Conservation (phyloP, 2,888 invertebrate genomes). For the Campaea margaritaria region DNA sequence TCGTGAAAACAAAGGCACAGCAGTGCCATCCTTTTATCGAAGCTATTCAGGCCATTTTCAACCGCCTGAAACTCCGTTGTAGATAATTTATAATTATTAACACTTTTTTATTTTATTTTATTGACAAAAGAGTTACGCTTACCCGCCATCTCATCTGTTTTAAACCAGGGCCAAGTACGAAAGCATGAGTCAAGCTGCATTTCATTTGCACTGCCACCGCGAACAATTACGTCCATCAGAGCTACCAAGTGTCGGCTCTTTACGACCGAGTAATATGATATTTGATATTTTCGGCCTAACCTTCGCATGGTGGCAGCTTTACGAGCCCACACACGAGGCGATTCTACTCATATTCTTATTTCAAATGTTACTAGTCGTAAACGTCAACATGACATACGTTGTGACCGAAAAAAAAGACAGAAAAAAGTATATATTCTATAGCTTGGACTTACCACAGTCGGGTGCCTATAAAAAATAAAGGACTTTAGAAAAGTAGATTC, state of each 20-base stretch:
- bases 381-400: constrained; percentile 69
- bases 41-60: no score
- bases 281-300: constrained; percentile 39
- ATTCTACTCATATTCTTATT: constrained; percentile 65
- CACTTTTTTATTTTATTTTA: no score
- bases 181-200: constrained; percentile 10
- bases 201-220: constrained; percentile 13
- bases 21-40: no score
- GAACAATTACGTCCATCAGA: constrained; percentile 20
- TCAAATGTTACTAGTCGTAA: constrained; percentile 71
- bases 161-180: neutral
- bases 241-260: constrained; percentile 22
- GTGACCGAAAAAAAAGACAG: constrained; percentile 29
- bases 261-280: constrained; percentile 38
- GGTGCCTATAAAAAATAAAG: no score
- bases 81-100: no score
- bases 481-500: no score
- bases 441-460: constrained; percentile 11
- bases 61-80: no score
- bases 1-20: no score
- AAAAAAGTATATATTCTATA: no score
- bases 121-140: no score
- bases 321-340: constrained; percentile 72
- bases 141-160: neutral
- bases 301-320: constrained; percentile 48